phyloP scores from a whole-genome alignment of 2,888 invertebrate species.

The Pseudoips prasinana region DNA sequence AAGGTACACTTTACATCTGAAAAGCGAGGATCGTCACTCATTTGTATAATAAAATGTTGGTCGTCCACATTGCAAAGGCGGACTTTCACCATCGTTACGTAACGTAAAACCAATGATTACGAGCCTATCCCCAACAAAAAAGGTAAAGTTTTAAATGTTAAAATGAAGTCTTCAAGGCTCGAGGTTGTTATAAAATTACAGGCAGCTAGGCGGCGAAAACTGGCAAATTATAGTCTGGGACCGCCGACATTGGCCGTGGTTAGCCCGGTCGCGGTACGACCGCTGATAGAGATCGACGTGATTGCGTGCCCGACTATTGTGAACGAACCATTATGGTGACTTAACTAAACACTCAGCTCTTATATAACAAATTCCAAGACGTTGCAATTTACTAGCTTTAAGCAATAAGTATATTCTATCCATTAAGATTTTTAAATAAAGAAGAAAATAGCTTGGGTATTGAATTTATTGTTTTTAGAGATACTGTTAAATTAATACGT shows the following conservation, averaged over 20 bases:
- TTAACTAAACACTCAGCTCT: conserved; percentile 38
- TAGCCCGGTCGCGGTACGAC: conserved; percentile 34
- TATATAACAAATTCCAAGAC: conserved; percentile 25
- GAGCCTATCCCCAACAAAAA: conserved; percentile 40
- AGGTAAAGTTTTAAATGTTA: conserved; percentile 48
- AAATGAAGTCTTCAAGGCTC: conserved; percentile 66
- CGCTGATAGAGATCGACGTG: conserved; percentile 58
- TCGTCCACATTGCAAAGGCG: conserved; percentile 19
- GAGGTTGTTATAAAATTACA: conserved; percentile 69
- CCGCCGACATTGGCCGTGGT: conserved; percentile 58
- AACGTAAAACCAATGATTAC: conserved; percentile 51
- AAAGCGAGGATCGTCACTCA: conserved; percentile 25
- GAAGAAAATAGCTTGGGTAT: too few relatives aligned
- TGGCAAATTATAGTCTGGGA: conserved; percentile 73
- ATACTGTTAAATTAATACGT: too few relatives aligned
- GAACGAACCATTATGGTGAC: conserved; percentile 55
- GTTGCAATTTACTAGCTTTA: background rate
- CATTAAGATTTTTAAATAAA: too few relatives aligned
- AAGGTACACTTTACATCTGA: conserved; percentile 46
- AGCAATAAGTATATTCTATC: too few relatives aligned
- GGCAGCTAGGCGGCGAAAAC: conserved; percentile 73
- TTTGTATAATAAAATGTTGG: conserved; percentile 31
- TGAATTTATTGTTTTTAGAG: too few relatives aligned
- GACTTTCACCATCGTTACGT: conserved; percentile 40
- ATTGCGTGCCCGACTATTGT: conserved; percentile 59